Conservation (phyloP, 2,797 vertebrate genomes). For the Coilia nasus region DNA sequence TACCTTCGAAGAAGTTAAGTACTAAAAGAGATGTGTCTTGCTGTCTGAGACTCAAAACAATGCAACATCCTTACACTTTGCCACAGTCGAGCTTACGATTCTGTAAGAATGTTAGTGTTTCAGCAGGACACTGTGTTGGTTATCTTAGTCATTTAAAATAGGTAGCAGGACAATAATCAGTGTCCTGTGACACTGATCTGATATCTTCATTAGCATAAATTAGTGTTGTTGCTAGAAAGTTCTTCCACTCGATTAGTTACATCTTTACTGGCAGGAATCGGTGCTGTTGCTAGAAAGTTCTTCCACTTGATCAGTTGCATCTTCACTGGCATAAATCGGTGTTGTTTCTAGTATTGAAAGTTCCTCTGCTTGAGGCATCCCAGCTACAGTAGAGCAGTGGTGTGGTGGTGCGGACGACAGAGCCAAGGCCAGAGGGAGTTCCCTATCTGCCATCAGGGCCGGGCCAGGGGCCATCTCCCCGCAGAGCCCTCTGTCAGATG, state of each 20-base stretch:
- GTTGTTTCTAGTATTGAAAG: not conserved
- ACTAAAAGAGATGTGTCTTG: too few species aligned
- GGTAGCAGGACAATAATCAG: not conserved
- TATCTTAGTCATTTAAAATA: not conserved
- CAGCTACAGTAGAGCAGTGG: not conserved
- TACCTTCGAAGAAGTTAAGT: too few species aligned
- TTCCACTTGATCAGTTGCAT: not conserved
- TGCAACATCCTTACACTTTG: too few species aligned
- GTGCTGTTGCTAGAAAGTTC: not conserved
- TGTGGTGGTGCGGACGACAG: not conserved
- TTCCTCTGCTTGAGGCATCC: not conserved
- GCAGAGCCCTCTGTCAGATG: slow-evolving; percentile 42
- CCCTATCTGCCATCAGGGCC: slow-evolving; percentile 51
- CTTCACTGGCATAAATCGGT: not conserved
- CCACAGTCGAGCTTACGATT: too few species aligned
- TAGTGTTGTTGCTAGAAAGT: not conserved
- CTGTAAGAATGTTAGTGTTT: too few species aligned
- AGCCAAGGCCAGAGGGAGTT: slow-evolving; percentile 28
- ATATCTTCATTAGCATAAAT: not conserved
- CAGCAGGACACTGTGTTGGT: too few species aligned
- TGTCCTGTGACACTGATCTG: not conserved
- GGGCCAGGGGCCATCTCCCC: slow-evolving; percentile 31
- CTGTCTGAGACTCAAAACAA: too few species aligned
- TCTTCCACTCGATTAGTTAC: too few species aligned
- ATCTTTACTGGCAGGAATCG: too few species aligned